Percentiles rank a stretch among this genome's conserved stretches.
Evolutionary conservation across 2,797 vertebrate species (phyloP).

Genomic region (Pipistrellus pygmaeus): DNA sequence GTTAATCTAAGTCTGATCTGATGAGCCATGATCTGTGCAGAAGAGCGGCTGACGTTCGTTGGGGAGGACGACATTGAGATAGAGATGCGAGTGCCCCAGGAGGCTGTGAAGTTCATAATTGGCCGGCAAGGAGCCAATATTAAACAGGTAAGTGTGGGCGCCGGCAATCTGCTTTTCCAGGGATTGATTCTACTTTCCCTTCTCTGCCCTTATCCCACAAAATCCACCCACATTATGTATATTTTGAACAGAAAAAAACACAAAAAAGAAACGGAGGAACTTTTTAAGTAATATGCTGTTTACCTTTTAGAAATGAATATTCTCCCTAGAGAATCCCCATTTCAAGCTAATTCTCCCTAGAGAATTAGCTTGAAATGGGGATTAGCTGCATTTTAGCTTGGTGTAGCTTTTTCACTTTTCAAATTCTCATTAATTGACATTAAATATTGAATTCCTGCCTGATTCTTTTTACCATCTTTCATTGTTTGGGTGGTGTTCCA

Average conservation of each 20-base stretch:
- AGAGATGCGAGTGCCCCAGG: slow-evolving; percentile 82
- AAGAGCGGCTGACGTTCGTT: slow-evolving; percentile 77
- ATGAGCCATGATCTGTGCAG: slow-evolving; percentile 71
- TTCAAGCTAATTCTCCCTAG: not conserved
- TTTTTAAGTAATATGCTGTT: slow-evolving; percentile 3
- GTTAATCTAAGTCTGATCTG: slow-evolving; percentile 8
- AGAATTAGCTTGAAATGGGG: slow-evolving; percentile 39
- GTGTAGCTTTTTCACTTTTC: not conserved
- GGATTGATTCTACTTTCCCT: not conserved
- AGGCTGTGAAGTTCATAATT: slow-evolving; percentile 81
- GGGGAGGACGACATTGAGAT: slow-evolving; percentile 84
- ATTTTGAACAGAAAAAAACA: slow-evolving; percentile 30
- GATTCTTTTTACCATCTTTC: not conserved
- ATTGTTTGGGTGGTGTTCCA: slow-evolving; percentile 29
- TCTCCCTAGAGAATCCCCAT: not conserved
- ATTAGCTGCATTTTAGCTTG: slow-evolving; percentile 16
- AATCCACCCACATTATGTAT: not conserved
- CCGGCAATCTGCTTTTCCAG: not conserved
- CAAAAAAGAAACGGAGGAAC: slow-evolving; percentile 17
- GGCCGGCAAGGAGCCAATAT: slow-evolving; percentile 84
- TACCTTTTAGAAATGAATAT: slow-evolving; percentile 5
- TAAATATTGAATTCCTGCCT: slow-evolving; percentile 27
- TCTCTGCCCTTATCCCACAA: not conserved
- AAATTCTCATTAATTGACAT: slow-evolving; percentile 18
- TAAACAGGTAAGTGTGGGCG: slow-evolving; percentile 78